Percentiles rank a stretch among this genome's conserved stretches.
phyloP scores from a whole-genome alignment of 2,113 vertebrate genomes.

The Callorhinus ursinus region DNA sequence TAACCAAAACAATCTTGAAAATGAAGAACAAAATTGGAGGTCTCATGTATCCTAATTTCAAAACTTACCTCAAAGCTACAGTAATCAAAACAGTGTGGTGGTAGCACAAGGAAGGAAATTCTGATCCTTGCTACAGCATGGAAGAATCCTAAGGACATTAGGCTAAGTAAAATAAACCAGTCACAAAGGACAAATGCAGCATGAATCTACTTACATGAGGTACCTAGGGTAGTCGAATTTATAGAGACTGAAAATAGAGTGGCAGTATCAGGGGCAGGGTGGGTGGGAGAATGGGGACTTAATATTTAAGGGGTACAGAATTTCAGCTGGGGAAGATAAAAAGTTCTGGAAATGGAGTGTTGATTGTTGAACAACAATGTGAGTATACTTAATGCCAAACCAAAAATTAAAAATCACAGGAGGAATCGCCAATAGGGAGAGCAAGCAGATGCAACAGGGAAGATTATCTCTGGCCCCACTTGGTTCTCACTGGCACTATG shows the following conservation, averaged over 20 bases:
- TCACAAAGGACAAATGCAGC: not conserved
- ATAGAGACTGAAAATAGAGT: not conserved
- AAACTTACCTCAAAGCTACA: not conserved
- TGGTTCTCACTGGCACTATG: not conserved
- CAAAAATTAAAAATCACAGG: not conserved
- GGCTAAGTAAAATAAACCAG: not conserved
- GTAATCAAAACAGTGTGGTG: not conserved
- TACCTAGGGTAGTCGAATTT: not conserved
- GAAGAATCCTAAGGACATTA: not conserved
- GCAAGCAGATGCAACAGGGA: not conserved
- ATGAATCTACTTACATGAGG: not conserved
- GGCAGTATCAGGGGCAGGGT: not conserved
- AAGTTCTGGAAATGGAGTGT: not conserved
- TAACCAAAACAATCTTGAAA: not conserved
- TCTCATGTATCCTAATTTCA: not conserved
- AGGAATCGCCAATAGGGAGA: not conserved
- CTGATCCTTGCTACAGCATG: not conserved
- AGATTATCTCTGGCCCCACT: not conserved
- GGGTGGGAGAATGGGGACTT: not conserved
- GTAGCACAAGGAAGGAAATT: not conserved
- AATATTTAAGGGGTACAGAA: not conserved
- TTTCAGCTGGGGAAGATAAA: not conserved
- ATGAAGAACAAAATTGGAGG: not conserved
- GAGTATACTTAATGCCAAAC: not conserved
- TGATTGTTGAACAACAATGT: not conserved